phyloP scores from a whole-genome alignment of 1,140 invertebrate species.

The Trichoplusia ni region DNA sequence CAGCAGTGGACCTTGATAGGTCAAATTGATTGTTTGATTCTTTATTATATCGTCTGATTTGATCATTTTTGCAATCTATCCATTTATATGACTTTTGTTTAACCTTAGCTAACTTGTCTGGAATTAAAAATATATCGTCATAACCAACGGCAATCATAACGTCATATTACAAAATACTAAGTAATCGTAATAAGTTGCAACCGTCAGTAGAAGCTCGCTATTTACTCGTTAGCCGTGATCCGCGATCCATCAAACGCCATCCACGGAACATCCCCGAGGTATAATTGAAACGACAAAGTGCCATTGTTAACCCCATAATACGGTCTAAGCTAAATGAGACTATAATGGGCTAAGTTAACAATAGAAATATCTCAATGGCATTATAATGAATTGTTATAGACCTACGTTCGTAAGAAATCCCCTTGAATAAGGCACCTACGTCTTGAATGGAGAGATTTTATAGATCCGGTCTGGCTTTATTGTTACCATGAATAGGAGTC shows the following conservation, averaged over 20 bases:
- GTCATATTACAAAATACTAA: too few relatives aligned
- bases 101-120: too few relatives aligned
- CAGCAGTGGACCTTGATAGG: too few relatives aligned
- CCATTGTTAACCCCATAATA: conserved; percentile 35
- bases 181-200: too few relatives aligned
- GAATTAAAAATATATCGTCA: too few relatives aligned
- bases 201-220: too few relatives aligned
- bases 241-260: conserved; percentile 5
- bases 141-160: too few relatives aligned
- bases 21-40: too few relatives aligned
- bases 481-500: conserved; percentile 60
- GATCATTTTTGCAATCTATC: too few relatives aligned
- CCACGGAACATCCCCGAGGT: conserved; percentile 22
- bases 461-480: conserved; percentile 56
- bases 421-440: conserved; percentile 58
- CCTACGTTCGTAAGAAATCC: conserved; percentile 55
- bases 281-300: conserved; percentile 32
- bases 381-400: conserved; percentile 69
- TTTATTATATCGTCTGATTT: too few relatives aligned
- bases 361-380: conserved; percentile 58
- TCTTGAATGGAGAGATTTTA: conserved; percentile 62
- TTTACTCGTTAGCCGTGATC: too few relatives aligned
- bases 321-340: conserved; percentile 56
- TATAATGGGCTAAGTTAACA: conserved; percentile 61
- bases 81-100: too few relatives aligned